Evolutionary conservation across 2,797 vertebrate genomes (phyloP).

Genomic region (Danio albolineatus): DNA sequence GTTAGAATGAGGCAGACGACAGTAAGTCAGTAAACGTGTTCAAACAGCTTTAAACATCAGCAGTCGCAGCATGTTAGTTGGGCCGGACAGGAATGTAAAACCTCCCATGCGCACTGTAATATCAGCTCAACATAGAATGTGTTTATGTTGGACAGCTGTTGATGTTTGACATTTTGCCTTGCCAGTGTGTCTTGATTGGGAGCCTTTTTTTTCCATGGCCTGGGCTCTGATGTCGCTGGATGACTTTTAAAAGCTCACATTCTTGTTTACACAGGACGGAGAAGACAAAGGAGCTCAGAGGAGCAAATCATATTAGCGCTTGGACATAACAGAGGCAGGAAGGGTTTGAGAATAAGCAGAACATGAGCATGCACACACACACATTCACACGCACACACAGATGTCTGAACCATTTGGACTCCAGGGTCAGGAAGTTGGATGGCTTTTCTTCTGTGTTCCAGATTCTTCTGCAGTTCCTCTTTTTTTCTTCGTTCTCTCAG

Average conservation of each 20-base stretch:
- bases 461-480: constrained; percentile 13
- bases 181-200: constrained; percentile 26
- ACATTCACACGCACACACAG: constrained; percentile 49
- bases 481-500: constrained; percentile 8
- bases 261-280: constrained; percentile 15
- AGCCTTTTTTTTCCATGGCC: constrained; percentile 23
- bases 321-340: constrained; percentile 46
- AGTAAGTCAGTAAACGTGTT: constrained; percentile 36
- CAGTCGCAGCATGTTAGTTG: constrained; percentile 5
- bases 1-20: constrained; percentile 51
- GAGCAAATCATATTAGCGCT: constrained; percentile 46
- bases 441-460: constrained; percentile 32
- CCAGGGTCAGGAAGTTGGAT: constrained; percentile 43
- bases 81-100: constrained; percentile 33
- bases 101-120: constrained; percentile 8
- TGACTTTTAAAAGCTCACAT: constrained; percentile 29
- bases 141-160: constrained; percentile 44
- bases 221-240: constrained; percentile 9
- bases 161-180: constrained; percentile 30
- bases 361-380: constrained; percentile 20
- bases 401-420: constrained; percentile 58
- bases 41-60: constrained; percentile 34
- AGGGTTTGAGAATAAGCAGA: constrained; percentile 50
- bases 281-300: constrained; percentile 27
- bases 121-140: constrained; percentile 16